phyloP scores from a whole-genome alignment of 2,113 vertebrate species.

The Oxyura jamaicensis region DNA sequence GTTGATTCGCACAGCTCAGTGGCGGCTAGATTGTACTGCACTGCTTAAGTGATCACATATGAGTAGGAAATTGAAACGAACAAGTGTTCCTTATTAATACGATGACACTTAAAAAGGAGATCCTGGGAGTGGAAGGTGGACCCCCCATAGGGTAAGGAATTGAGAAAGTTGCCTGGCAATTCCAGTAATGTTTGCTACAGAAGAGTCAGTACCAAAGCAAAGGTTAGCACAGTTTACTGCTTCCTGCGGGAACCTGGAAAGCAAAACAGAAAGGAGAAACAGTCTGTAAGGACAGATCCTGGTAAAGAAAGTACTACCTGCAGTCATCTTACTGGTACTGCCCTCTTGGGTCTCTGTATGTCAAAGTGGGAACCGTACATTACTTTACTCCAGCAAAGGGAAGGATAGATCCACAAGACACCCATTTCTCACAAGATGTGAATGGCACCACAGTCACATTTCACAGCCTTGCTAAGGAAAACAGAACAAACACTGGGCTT shows the following conservation, averaged over 20 bases:
- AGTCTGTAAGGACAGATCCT: neutral
- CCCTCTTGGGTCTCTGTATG: neutral
- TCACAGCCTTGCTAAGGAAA: neutral
- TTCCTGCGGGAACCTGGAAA: constrained; percentile 78
- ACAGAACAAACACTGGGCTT: neutral
- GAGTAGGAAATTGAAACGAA: constrained; percentile 37
- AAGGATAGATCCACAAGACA: neutral
- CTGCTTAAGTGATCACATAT: constrained; percentile 52
- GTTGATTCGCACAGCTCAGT: constrained; percentile 7
- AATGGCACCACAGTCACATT: neutral
- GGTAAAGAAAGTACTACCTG: neutral
- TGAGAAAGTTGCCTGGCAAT: constrained; percentile 21
- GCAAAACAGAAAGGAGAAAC: constrained; percentile 17
- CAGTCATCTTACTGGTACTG: neutral
- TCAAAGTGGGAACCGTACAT: neutral
- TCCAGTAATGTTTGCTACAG: constrained; percentile 73
- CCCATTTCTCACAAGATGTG: neutral
- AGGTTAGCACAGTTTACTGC: constrained; percentile 66
- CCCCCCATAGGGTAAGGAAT: constrained; percentile 28
- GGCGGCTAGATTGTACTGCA: constrained; percentile 60
- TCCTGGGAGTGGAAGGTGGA: constrained; percentile 23
- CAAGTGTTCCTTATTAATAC: constrained; percentile 33
- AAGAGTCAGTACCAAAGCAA: constrained; percentile 72
- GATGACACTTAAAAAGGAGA: constrained; percentile 34
- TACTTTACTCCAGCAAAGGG: neutral